Evolutionary conservation across 2,797 vertebrate genomes (phyloP).

Genomic region (Acrocephalus scirpaceus): DNA sequence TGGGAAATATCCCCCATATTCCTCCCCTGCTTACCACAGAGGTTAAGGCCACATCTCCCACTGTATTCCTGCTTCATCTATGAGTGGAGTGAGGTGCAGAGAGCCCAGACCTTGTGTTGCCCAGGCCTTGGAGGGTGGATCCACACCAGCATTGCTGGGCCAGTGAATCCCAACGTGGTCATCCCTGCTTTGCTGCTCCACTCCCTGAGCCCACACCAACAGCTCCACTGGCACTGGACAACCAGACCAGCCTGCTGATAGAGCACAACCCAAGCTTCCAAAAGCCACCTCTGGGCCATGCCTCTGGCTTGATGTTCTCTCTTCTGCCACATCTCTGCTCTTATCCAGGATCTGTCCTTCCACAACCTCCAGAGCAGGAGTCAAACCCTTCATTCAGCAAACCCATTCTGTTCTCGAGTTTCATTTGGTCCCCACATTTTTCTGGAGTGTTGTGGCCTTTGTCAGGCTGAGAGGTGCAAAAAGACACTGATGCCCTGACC

Average conservation of each 20-base stretch:
- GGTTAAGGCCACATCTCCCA: neutral
- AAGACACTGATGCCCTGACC: neutral
- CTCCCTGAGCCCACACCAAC: neutral
- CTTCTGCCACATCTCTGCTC: neutral
- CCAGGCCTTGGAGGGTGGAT: neutral
- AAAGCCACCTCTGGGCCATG: neutral
- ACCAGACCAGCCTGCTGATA: neutral
- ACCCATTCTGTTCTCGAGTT: fast-evolving
- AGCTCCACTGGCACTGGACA: neutral
- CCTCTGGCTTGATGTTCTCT: neutral
- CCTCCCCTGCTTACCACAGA: neutral
- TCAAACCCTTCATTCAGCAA: neutral
- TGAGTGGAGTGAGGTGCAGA: neutral
- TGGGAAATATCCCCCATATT: fast-evolving
- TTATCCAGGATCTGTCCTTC: neutral
- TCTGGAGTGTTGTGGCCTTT: neutral
- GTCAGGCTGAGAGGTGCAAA: neutral
- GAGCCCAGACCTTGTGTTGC: neutral
- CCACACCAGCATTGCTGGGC: neutral
- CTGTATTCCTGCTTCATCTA: neutral
- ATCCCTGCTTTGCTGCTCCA: neutral
- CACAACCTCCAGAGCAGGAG: neutral
- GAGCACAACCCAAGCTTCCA: neutral
- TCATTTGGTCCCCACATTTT: neutral
- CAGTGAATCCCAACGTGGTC: neutral